phyloP scores from a whole-genome alignment of 2,888 invertebrate genomes.

The Xanthia togata region DNA sequence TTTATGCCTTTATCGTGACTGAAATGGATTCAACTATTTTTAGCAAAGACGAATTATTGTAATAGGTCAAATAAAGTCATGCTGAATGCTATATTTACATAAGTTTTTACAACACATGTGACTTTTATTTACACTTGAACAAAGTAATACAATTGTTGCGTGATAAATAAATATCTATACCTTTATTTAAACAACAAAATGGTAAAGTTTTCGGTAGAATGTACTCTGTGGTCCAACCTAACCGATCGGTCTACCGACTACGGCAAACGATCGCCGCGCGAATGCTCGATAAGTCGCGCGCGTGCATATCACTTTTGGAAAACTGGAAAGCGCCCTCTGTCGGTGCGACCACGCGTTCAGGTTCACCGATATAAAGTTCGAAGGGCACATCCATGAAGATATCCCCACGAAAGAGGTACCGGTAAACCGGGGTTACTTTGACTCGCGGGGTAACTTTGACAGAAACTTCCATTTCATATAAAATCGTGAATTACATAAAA shows the following conservation, averaged over 20 bases:
- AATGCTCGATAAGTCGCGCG: too few relatives aligned
- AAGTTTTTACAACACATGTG: conserved; percentile 27
- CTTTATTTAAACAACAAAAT: neutral
- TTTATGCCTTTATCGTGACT: conserved; percentile 25
- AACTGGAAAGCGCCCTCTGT: too few relatives aligned
- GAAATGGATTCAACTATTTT: conserved; percentile 35
- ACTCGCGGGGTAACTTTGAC: too few relatives aligned
- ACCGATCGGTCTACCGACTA: neutral
- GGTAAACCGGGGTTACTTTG: too few relatives aligned
- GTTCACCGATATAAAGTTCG: too few relatives aligned
- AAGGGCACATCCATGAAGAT: neutral
- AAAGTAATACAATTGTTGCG: neutral
- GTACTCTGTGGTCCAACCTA: too few relatives aligned
- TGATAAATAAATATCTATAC: conserved; percentile 2
- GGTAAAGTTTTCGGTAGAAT: neutral
- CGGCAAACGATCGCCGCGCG: too few relatives aligned
- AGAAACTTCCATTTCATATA: too few relatives aligned
- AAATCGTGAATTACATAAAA: too few relatives aligned
- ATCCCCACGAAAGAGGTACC: neutral
- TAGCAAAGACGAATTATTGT: conserved; percentile 34
- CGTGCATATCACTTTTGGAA: too few relatives aligned
- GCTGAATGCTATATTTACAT: conserved; percentile 42
- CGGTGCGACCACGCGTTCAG: too few relatives aligned
- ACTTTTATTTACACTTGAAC: conserved; percentile 44
- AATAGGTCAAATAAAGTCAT: conserved; percentile 43